phyloP scores from a whole-genome alignment of 1,140 invertebrate species.

The Drosophila lowei region DNA sequence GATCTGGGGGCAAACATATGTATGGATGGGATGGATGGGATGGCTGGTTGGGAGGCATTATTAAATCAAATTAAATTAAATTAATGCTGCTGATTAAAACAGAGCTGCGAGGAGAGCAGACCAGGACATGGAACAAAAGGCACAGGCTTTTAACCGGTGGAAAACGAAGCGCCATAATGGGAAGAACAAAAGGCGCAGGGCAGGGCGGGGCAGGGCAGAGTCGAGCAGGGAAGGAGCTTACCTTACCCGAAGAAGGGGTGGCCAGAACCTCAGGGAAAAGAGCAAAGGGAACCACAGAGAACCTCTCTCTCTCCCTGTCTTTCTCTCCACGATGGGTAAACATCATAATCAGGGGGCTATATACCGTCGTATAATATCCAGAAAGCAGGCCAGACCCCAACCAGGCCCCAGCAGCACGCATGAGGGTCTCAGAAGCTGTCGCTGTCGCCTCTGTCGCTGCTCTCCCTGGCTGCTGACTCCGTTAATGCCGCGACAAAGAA shows the following conservation, averaged over 20 bases:
- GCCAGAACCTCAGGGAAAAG: not conserved
- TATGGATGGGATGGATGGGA: not conserved
- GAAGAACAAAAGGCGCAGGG: too few species aligned
- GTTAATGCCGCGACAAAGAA: conserved; percentile 62
- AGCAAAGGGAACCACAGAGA: too few species aligned
- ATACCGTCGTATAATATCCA: too few species aligned
- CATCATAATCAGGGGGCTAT: conserved; percentile 59
- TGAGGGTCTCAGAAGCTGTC: conserved; percentile 9
- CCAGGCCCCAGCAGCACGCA: conserved; percentile 21
- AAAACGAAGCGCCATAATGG: too few species aligned
- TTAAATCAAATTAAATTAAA: conserved; percentile 82
- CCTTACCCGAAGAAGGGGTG: too few species aligned
- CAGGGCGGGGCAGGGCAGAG: too few species aligned
- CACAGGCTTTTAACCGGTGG: not conserved
- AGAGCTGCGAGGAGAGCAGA: conserved; percentile 10
- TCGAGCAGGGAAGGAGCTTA: too few species aligned
- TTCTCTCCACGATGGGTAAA: conserved; percentile 39
- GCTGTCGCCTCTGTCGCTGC: too few species aligned
- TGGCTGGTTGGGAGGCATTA: conserved; percentile 32
- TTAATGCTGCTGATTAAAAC: conserved; percentile 75
- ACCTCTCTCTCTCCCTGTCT: too few species aligned
- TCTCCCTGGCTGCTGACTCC: conserved; percentile 1
- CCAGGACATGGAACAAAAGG: conserved; percentile 57
- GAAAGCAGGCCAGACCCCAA: conserved; percentile 1
- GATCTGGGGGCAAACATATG: conserved; percentile 1